Evolutionary conservation across 2,888 invertebrate genomes (phyloP).

Genomic region (Palloptera scutellata): DNA sequence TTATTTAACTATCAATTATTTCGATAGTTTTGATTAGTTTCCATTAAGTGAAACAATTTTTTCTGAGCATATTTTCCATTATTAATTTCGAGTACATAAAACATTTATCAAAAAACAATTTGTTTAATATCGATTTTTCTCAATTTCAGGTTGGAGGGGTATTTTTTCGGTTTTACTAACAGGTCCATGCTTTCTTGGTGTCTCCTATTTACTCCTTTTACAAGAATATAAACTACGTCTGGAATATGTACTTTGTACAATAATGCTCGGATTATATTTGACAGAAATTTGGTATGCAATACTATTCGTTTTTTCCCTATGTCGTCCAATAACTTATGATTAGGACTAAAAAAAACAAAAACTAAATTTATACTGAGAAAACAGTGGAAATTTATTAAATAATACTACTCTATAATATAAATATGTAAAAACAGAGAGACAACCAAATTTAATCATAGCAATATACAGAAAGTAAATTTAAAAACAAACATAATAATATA

Average conservation of each 20-base stretch:
- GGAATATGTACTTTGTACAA: constrained; percentile 87
- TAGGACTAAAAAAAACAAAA: constrained; percentile 45
- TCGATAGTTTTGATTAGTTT: too few relatives aligned
- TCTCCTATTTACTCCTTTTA: constrained; percentile 86
- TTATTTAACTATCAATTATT: too few relatives aligned
- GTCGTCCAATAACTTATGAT: constrained; percentile 69
- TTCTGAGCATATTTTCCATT: too few relatives aligned
- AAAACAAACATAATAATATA: background rate
- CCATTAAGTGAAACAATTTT: too few relatives aligned
- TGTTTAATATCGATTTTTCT: background rate
- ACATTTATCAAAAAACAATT: too few relatives aligned
- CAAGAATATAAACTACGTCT: constrained; percentile 87
- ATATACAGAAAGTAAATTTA: constrained; percentile 3
- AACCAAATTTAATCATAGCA: constrained; percentile 29
- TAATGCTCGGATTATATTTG: constrained; percentile 83
- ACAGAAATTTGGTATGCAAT: constrained; percentile 69
- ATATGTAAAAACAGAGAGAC: constrained; percentile 1
- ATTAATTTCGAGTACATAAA: too few relatives aligned
- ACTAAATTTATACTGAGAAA: background rate
- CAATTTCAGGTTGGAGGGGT: constrained; percentile 74
- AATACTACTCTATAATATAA: background rate
- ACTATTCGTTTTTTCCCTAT: constrained; percentile 72
- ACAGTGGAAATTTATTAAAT: background rate
- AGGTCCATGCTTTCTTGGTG: constrained; percentile 82
- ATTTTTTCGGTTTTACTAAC: constrained; percentile 82